Conservation (phyloP, 2,797 vertebrate species). For the Luscinia megarhynchos region DNA sequence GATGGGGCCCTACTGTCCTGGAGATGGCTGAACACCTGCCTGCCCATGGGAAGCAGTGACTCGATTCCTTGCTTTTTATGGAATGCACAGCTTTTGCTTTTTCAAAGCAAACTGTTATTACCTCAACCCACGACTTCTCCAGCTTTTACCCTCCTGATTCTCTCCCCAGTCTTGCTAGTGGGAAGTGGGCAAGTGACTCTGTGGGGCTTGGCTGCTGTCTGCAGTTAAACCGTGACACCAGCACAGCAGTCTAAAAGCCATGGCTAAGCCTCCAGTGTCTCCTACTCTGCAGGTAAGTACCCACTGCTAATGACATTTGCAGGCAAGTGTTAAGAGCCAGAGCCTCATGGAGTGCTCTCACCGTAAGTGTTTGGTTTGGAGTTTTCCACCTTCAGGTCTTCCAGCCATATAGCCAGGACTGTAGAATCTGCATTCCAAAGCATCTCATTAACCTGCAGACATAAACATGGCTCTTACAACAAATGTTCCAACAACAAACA, state of each 20-base stretch:
- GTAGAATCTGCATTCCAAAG: conserved; percentile 94
- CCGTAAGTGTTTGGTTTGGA: conserved; percentile 77
- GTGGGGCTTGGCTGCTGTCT: neutral
- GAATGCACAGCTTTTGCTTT: neutral
- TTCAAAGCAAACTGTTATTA: neutral
- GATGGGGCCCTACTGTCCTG: neutral
- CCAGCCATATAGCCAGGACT: conserved; percentile 89
- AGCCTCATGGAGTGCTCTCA: conserved; percentile 56
- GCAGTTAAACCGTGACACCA: neutral
- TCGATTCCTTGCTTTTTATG: neutral
- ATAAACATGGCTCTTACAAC: neutral
- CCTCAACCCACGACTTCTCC: neutral
- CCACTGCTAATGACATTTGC: neutral
- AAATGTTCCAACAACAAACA: neutral
- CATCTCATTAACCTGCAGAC: conserved; percentile 88
- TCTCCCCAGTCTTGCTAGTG: neutral
- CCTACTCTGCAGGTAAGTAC: neutral
- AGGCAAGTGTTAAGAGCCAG: neutral
- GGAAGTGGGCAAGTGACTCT: neutral
- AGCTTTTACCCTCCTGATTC: neutral
- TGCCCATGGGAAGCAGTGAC: accelerated
- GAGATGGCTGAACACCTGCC: neutral
- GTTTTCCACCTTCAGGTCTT: conserved; percentile 80
- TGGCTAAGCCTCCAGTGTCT: neutral
- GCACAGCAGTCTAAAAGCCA: neutral